A percentile compares a stretch with the other conserved stretches of the same genome.
phyloP scores from a whole-genome alignment of 2,113 vertebrate genomes.

The Thamnophis sirtalis region DNA sequence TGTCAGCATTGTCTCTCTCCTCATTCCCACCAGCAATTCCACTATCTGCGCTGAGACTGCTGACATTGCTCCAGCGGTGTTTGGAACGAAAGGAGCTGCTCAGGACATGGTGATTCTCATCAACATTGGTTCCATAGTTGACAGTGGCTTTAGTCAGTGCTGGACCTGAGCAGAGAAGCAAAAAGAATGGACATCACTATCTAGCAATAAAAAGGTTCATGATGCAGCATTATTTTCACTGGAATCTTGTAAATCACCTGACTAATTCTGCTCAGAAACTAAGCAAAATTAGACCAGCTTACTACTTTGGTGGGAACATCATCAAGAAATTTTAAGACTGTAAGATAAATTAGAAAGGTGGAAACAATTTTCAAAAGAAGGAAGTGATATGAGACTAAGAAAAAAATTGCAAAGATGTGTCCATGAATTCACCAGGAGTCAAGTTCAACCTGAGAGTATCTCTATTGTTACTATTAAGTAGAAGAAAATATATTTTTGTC shows the following conservation, averaged over 20 bases:
- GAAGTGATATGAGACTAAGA: background rate
- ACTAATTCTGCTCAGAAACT: background rate
- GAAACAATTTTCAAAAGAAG: background rate
- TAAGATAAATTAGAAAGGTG: background rate
- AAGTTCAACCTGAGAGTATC: background rate
- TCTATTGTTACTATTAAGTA: background rate
- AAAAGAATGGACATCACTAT: background rate
- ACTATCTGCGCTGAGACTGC: slow-evolving; percentile 87
- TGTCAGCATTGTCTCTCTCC: slow-evolving; percentile 68
- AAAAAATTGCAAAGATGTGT: background rate
- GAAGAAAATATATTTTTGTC: background rate
- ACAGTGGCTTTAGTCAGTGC: slow-evolving; percentile 64
- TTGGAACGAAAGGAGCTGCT: slow-evolving; percentile 57
- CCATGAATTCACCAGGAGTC: background rate
- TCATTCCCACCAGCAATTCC: slow-evolving; percentile 82
- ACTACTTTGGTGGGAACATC: background rate
- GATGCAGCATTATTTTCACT: background rate
- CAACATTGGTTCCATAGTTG: slow-evolving; percentile 70
- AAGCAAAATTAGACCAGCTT: background rate
- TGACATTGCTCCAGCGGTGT: slow-evolving; percentile 88
- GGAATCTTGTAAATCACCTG: background rate
- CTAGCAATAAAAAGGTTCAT: background rate
- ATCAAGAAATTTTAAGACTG: background rate
- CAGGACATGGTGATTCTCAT: slow-evolving; percentile 49
- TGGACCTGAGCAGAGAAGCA: slow-evolving; percentile 54